Conservation (phyloP, 2,888 invertebrate species). For the Eupithecia pulchellata region DNA sequence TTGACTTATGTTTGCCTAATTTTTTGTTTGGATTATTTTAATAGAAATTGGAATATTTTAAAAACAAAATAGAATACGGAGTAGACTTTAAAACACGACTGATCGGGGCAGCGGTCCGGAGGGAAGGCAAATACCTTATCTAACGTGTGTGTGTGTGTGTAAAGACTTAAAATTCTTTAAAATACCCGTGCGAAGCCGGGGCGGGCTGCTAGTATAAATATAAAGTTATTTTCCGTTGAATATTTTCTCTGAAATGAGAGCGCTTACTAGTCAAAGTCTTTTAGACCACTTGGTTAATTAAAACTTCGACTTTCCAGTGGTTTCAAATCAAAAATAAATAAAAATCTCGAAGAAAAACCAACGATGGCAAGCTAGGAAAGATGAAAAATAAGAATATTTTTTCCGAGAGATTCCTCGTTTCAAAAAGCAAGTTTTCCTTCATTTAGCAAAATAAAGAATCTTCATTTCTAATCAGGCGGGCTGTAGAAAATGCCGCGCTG, state of each 20-base stretch:
- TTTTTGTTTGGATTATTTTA: no score
- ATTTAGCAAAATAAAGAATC: constrained; percentile 16
- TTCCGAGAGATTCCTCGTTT: neutral
- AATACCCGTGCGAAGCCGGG: no score
- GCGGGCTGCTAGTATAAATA: neutral
- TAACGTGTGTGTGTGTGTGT: no score
- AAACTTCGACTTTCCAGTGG: neutral
- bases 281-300: neutral
- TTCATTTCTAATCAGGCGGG: constrained; percentile 17
- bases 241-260: neutral
- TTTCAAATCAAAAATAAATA: neutral
- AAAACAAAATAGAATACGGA: no score
- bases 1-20: no score
- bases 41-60: no score
- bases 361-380: neutral
- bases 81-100: no score
- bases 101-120: no score
- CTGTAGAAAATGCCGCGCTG: neutral
- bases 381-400: constrained; percentile 2
- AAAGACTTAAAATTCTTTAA: no score
- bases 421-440: constrained; percentile 8
- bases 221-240: neutral
- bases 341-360: neutral
- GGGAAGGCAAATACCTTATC: no score
- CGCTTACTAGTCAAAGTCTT: neutral